Percentiles rank a stretch among this genome's conserved stretches.
Evolutionary conservation across 2,113 vertebrate genomes (phyloP).

Genomic region (Pandion haliaetus): DNA sequence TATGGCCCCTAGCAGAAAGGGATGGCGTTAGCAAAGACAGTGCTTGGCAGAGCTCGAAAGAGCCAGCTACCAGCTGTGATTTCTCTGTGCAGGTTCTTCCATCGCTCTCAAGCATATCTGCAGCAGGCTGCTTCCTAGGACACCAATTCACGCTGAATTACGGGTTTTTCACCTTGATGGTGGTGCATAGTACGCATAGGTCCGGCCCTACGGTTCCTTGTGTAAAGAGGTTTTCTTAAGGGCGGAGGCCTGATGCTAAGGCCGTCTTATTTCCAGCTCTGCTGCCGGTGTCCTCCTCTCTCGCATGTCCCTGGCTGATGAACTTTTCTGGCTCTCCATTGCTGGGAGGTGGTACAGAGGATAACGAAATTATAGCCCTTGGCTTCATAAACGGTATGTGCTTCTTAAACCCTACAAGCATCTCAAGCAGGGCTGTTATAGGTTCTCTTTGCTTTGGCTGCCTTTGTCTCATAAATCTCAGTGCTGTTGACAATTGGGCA

Average conservation of each 20-base stretch:
- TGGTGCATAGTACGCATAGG: fast-evolving
- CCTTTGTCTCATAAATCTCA: conserved; percentile 38
- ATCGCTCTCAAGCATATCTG: fast-evolving
- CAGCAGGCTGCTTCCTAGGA: background rate
- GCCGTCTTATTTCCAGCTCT: fast-evolving
- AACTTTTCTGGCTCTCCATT: background rate
- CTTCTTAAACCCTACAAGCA: background rate
- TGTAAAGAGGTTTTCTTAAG: background rate
- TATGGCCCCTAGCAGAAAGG: background rate
- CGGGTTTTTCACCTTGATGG: background rate
- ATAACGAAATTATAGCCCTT: background rate
- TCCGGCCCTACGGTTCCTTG: background rate
- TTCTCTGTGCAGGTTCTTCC: background rate
- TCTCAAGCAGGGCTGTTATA: background rate
- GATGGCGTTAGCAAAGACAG: fast-evolving
- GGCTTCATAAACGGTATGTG: background rate
- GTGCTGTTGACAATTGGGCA: conserved; percentile 21
- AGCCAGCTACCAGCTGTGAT: background rate
- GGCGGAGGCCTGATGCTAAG: background rate
- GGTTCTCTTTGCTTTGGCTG: background rate
- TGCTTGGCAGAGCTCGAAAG: background rate
- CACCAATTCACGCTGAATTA: fast-evolving
- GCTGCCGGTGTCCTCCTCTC: background rate
- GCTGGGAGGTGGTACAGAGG: background rate
- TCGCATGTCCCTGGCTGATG: background rate